phyloP scores from a whole-genome alignment of 2,797 vertebrate species.

The Nasua narica region DNA sequence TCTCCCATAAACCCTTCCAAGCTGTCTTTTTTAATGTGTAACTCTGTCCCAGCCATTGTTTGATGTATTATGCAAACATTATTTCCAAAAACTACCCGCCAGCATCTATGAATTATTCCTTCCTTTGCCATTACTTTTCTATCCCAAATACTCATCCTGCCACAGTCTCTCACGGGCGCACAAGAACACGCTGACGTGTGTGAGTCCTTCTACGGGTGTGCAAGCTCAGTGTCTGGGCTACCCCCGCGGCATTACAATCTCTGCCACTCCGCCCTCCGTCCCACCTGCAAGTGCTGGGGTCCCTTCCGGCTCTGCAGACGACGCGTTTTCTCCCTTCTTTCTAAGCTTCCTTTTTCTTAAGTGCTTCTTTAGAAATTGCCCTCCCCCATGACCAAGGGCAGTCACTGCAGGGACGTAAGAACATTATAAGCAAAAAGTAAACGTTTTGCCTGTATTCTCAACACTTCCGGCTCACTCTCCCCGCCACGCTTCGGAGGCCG shows the following conservation, averaged over 20 bases:
- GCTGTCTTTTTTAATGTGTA: neutral
- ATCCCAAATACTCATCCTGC: neutral
- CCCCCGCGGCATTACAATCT: fast-evolving
- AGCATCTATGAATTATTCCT: neutral
- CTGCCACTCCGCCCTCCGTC: neutral
- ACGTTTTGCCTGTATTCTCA: neutral
- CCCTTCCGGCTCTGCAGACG: neutral
- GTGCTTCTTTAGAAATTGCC: neutral
- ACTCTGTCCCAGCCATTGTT: neutral
- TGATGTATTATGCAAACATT: neutral
- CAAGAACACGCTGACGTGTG: neutral
- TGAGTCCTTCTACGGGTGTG: neutral
- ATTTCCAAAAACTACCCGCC: neutral
- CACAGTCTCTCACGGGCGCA: neutral
- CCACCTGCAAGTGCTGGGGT: too few relatives aligned
- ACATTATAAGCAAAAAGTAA: neutral
- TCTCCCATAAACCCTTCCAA: neutral
- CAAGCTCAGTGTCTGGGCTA: fast-evolving
- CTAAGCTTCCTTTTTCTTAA: neutral
- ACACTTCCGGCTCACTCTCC: neutral
- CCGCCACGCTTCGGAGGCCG: fast-evolving
- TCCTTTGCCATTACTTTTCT: neutral
- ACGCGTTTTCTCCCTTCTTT: neutral
- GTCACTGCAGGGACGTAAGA: neutral
- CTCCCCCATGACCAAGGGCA: neutral